Evolutionary conservation across 2,888 invertebrate genomes (phyloP).

Genomic region (Aphelenchoides bicaudatus): DNA sequence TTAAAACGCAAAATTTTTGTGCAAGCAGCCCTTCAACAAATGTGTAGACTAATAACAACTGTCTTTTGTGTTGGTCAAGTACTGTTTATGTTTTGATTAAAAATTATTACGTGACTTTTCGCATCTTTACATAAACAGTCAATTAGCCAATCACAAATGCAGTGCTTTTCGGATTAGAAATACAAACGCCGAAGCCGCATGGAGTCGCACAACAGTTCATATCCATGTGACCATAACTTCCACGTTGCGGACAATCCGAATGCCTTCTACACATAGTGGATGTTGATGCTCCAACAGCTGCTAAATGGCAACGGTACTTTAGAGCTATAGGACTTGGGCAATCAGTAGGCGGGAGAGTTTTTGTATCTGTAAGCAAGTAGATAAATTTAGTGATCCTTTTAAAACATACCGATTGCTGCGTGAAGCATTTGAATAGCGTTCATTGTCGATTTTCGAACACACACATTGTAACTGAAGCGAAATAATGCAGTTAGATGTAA

Average conservation of each 20-base stretch:
- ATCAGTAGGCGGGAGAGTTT: neutral
- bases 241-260: conserved; percentile 11
- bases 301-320: neutral
- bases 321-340: neutral
- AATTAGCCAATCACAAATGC: conserved; percentile 11
- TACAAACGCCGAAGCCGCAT: conserved; percentile 33
- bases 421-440: conserved; percentile 11
- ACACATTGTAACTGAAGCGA: conserved; percentile 33
- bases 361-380: neutral
- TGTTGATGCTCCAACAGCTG: too few species aligned
- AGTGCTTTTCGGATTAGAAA: conserved; percentile 4
- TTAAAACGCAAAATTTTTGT: too few species aligned
- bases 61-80: too few species aligned
- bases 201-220: conserved; percentile 28
- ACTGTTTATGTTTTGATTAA: too few species aligned
- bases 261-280: neutral
- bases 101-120: too few species aligned
- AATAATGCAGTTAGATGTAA: too few species aligned
- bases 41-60: too few species aligned
- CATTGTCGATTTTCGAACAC: conserved; percentile 21
- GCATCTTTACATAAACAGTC: too few species aligned
- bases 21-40: too few species aligned
- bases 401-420: conserved; percentile 1
- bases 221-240: conserved; percentile 11
- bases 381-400: neutral